A percentile compares a stretch with the other conserved stretches of the same genome.
These are phyloP conservation scores for Propithecus coquereli DNA, from an alignment of 2,113 vertebrate species.

Conservation along the genomic window DNA sequence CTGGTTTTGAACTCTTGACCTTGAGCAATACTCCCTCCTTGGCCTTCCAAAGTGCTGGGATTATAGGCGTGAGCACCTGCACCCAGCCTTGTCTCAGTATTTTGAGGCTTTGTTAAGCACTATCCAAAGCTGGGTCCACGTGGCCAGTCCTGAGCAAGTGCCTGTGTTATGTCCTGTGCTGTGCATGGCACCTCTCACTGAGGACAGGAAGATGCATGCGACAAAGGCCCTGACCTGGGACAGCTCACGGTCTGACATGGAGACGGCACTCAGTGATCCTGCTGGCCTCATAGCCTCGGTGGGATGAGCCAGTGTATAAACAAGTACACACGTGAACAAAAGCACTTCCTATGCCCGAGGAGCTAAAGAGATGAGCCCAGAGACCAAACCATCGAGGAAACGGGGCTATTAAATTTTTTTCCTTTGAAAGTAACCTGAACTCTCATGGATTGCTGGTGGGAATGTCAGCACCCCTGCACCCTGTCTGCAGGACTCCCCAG, in stretches of 20 bases:
- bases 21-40: too few species aligned
- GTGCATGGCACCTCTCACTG: fast-evolving
- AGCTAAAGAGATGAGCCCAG: background rate
- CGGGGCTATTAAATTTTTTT: background rate
- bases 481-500: fast-evolving
- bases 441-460: background rate
- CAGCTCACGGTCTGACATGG: background rate
- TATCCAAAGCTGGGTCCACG: background rate
- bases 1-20: too few species aligned
- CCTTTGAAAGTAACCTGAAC: background rate
- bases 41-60: too few species aligned
- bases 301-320: background rate
- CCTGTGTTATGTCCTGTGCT: background rate
- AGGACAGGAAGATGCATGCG: background rate
- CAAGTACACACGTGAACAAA: background rate
- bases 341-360: background rate
- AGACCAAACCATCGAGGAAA: too few species aligned
- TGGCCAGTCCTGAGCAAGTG: too few species aligned
- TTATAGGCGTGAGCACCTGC: too few species aligned
- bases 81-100: background rate
- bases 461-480: fast-evolving
- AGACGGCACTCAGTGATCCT: background rate
- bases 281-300: background rate
- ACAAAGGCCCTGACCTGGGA: too few species aligned
- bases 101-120: background rate